These are phyloP conservation scores for Grantiella picta DNA, from an alignment of 2,113 vertebrate species.

Conservation along the genomic window DNA sequence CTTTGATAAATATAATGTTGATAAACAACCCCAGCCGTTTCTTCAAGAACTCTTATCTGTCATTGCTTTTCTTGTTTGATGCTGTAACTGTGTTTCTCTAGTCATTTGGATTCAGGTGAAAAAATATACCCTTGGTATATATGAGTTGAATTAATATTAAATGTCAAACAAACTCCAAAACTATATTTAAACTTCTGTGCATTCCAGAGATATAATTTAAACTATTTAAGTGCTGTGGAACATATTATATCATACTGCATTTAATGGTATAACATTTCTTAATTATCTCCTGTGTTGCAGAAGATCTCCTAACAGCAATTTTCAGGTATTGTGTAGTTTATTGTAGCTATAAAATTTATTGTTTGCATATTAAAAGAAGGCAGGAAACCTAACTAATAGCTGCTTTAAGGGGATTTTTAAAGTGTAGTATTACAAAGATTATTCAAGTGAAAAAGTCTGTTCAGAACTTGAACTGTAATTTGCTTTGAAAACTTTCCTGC, in stretches of 20 bases:
- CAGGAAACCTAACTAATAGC: not conserved
- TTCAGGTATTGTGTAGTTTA: constrained; percentile 18
- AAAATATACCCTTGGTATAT: not conserved
- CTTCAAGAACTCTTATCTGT: not conserved
- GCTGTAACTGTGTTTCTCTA: not conserved
- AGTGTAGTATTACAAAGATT: not conserved
- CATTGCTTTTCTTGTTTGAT: not conserved
- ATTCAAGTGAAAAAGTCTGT: not conserved
- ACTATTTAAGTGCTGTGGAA: not conserved
- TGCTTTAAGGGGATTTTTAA: not conserved
- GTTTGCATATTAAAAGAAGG: constrained; percentile 7
- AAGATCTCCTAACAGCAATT: not conserved
- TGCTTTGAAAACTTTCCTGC: constrained; percentile 20
- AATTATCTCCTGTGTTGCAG: constrained; percentile 16
- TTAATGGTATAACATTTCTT: not conserved
- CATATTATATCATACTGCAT: not conserved
- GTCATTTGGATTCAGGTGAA: not conserved
- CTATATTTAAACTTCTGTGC: not conserved
- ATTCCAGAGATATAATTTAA: not conserved
- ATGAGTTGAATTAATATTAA: not conserved
- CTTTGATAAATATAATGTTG: not conserved
- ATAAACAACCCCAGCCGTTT: not conserved
- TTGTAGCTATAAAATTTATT: constrained; percentile 17
- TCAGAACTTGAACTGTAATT: not conserved
- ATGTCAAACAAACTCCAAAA: not conserved